Conservation (phyloP, 2,113 vertebrate genomes). For the Thunnus thynnus region DNA sequence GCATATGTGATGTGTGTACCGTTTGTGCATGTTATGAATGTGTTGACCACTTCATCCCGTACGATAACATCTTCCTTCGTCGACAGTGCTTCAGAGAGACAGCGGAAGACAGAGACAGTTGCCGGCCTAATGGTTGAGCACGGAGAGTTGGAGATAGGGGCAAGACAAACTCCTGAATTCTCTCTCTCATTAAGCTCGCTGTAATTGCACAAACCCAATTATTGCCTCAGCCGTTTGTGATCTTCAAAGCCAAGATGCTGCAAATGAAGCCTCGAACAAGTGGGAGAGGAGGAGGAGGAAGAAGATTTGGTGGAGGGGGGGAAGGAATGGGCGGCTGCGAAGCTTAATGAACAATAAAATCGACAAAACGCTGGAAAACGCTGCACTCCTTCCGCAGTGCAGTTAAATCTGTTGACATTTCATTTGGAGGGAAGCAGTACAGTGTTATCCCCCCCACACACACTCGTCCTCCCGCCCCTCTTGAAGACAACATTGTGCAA, state of each 20-base stretch:
- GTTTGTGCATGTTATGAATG: constrained; percentile 18
- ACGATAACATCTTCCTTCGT: constrained; percentile 51
- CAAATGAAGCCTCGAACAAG: constrained; percentile 83
- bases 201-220: constrained; percentile 87
- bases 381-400: constrained; percentile 59
- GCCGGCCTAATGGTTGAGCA: constrained; percentile 61
- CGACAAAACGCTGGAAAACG: constrained; percentile 76
- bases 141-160: constrained; percentile 76
- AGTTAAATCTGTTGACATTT: constrained; percentile 88
- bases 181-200: constrained; percentile 84
- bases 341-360: constrained; percentile 88
- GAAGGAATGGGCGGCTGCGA: constrained; percentile 27
- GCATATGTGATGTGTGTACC: neutral
- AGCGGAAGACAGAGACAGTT: constrained; percentile 58
- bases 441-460: constrained; percentile 48
- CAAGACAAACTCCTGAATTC: constrained; percentile 79
- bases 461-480: constrained; percentile 41
- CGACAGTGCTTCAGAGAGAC: constrained; percentile 43
- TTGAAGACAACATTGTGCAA: constrained; percentile 82
- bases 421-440: constrained; percentile 79
- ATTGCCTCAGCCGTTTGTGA: constrained; percentile 86
- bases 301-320: constrained; percentile 47
- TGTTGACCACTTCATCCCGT: constrained; percentile 20
- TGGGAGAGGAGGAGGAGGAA: constrained; percentile 60
- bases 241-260: constrained; percentile 85